Evolutionary conservation across 2,113 vertebrate genomes (phyloP).

Genomic region (Macrotus californicus): DNA sequence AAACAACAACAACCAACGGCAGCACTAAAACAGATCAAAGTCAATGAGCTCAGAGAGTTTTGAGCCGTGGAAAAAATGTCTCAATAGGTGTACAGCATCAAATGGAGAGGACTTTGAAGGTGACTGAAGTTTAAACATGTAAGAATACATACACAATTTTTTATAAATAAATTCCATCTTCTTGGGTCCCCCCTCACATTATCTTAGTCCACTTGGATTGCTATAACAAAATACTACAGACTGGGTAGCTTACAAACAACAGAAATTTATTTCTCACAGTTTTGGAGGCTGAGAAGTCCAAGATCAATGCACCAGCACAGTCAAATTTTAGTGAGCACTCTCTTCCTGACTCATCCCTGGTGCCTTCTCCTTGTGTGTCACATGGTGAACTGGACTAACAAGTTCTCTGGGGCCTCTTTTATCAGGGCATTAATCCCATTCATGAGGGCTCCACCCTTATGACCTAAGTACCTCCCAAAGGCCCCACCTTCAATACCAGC

Average conservation of each 20-base stretch:
- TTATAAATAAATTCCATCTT: too few species aligned
- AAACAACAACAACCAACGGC: too few species aligned
- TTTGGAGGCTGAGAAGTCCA: background rate
- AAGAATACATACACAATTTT: too few species aligned
- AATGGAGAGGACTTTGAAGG: too few species aligned
- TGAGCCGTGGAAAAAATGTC: too few species aligned
- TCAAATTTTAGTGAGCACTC: background rate
- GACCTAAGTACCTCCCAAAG: background rate
- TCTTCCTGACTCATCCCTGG: background rate
- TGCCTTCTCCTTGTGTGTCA: background rate
- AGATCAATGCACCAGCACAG: background rate
- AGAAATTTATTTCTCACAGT: background rate
- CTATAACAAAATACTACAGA: background rate
- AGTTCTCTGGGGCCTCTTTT: background rate
- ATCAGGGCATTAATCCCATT: background rate
- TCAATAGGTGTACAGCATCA: too few species aligned
- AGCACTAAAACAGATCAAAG: too few species aligned
- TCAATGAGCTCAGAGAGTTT: too few species aligned
- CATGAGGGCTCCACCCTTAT: background rate
- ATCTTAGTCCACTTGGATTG: background rate
- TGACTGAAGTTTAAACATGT: too few species aligned
- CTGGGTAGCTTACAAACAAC: background rate
- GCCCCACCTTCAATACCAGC: background rate
- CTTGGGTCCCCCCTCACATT: background rate
- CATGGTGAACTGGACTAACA: accelerated